Conservation (phyloP, 1,140 invertebrate species). For the Drosophila pseudoobscura region DNA sequence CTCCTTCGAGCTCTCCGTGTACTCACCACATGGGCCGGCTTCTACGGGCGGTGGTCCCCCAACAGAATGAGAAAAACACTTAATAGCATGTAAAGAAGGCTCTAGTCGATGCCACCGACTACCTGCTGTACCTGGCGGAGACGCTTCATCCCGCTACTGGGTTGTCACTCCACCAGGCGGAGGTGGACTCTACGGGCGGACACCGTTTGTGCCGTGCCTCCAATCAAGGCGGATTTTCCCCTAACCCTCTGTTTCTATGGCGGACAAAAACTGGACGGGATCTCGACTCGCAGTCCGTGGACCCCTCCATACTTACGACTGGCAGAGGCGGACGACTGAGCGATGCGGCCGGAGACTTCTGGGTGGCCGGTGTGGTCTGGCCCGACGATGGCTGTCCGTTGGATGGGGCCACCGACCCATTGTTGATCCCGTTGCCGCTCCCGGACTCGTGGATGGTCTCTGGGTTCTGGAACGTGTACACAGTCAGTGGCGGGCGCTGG, state of each 20-base stretch:
- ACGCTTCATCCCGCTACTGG: neutral
- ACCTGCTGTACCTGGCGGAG: neutral
- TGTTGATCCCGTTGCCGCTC: conserved; percentile 42
- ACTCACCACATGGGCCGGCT: conserved; percentile 82
- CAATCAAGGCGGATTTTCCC: conserved; percentile 16
- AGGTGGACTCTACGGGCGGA: too few species aligned
- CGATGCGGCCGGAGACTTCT: conserved; percentile 77
- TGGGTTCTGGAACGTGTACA: conserved; percentile 94
- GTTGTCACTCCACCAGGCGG: neutral
- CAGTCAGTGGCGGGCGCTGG: conserved; percentile 92
- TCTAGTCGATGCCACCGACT: neutral
- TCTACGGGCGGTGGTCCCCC: conserved; percentile 53
- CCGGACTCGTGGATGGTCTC: conserved; percentile 84
- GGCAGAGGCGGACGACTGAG: conserved; percentile 86
- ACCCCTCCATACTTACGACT: conserved; percentile 84
- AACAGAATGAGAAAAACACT: conserved; percentile 64
- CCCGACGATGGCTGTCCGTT: conserved; percentile 52
- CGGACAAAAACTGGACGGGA: neutral
- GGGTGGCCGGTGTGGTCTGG: conserved; percentile 68
- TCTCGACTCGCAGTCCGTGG: too few species aligned
- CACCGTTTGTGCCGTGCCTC: neutral
- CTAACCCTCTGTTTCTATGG: neutral
- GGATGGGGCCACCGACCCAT: conserved; percentile 19
- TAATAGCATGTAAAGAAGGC: conserved; percentile 36
- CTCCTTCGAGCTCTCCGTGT: conserved; percentile 9